phyloP scores from a whole-genome alignment of 2,888 invertebrate genomes.

The Scrobipalpa costella region DNA sequence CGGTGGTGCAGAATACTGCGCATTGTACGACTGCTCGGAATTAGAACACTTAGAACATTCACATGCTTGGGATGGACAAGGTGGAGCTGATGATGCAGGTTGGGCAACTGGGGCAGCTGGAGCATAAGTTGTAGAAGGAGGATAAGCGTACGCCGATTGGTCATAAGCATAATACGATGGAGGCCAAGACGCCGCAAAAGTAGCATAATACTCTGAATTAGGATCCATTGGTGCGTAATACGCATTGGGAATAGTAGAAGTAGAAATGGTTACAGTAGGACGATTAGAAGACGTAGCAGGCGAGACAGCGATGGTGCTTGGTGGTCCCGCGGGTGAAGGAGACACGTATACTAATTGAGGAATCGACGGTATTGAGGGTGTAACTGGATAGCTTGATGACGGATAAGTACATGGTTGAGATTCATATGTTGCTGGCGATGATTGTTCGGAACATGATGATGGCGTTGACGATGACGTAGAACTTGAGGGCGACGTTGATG shows the following conservation, averaged over 20 bases:
- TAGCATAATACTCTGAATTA: conserved; percentile 8
- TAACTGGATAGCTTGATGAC: conserved; percentile 32
- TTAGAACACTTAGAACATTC: conserved; percentile 12
- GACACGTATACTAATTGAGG: conserved; percentile 56
- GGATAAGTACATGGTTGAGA: conserved; percentile 41
- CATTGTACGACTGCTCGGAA: not conserved
- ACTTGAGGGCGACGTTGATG: conserved; percentile 36
- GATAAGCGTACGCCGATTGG: conserved; percentile 8
- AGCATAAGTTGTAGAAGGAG: conserved; percentile 1
- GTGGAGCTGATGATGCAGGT: conserved; percentile 20
- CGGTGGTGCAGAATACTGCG: conserved; percentile 29
- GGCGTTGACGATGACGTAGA: conserved; percentile 37
- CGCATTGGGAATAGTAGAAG: conserved; percentile 31
- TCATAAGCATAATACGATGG: conserved; percentile 17
- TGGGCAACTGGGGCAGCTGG: not conserved
- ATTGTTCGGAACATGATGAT: conserved; percentile 20
- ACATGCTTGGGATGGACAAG: conserved; percentile 35
- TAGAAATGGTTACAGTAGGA: conserved; percentile 39
- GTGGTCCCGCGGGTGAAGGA: conserved; percentile 39
- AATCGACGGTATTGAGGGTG: conserved; percentile 31
- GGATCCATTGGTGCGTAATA: conserved; percentile 19
- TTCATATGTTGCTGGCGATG: conserved; percentile 40
- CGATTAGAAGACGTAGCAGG: conserved; percentile 40
- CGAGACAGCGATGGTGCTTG: conserved; percentile 40
- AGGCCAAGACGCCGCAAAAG: not conserved